Evolutionary conservation across 1,140 invertebrate species (phyloP).

Genomic region (Calephelis nemesis): DNA sequence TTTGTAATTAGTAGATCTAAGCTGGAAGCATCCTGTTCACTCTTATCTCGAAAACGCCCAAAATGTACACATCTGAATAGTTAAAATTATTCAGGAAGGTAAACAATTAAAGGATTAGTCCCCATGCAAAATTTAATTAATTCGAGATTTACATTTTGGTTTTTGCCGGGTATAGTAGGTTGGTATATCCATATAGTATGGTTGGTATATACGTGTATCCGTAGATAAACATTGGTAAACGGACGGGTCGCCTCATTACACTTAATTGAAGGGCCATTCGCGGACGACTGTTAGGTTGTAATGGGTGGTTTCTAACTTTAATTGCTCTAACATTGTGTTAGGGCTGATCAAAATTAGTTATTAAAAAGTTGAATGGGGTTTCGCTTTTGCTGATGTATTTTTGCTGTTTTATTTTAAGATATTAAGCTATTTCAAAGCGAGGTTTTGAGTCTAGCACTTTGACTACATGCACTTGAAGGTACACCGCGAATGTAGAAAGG

Average conservation of each 20-base stretch:
- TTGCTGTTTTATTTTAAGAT: no score
- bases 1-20: no score
- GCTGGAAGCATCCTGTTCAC: no score
- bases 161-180: not conserved
- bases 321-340: slow-evolving; percentile 34
- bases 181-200: slow-evolving; percentile 1
- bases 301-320: slow-evolving; percentile 55
- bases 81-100: no score
- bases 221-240: slow-evolving; percentile 49
- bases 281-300: slow-evolving; percentile 54
- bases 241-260: slow-evolving; percentile 62
- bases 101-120: not conserved
- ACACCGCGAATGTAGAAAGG: no score
- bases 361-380: not conserved
- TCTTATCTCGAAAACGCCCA: no score
- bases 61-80: no score
- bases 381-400: no score
- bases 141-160: not conserved
- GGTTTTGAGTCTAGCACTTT: no score
- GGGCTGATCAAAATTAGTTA: slow-evolving; percentile 21
- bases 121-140: not conserved
- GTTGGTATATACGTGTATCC: slow-evolving; percentile 14
- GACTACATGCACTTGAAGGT: no score
- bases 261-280: slow-evolving; percentile 71
- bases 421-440: no score